A percentile compares a stretch with the other conserved stretches of the same genome.
Evolutionary conservation across 2,113 vertebrate species (phyloP).

Genomic region (Campylorhamphus procurvoides): DNA sequence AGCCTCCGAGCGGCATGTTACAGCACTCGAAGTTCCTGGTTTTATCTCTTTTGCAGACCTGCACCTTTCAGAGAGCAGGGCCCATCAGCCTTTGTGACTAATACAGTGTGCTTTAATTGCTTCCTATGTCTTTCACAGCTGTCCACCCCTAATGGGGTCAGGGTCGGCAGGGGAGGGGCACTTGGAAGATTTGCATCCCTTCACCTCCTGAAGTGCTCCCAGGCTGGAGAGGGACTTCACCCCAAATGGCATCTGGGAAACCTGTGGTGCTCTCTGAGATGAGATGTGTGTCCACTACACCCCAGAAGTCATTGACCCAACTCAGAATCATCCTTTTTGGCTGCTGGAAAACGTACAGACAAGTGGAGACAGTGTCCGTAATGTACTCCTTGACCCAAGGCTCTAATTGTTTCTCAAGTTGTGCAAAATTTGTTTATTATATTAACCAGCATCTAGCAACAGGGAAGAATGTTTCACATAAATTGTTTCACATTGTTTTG

Average conservation of each 20-base stretch:
- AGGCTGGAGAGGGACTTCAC: background rate
- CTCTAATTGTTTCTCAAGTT: background rate
- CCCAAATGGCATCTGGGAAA: background rate
- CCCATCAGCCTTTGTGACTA: conserved; percentile 55
- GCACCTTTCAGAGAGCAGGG: conserved; percentile 37
- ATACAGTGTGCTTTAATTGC: conserved; percentile 77
- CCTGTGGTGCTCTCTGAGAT: background rate
- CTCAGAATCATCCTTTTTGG: background rate
- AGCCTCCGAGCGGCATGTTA: background rate
- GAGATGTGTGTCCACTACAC: fast-evolving
- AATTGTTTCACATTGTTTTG: background rate
- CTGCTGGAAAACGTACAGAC: background rate
- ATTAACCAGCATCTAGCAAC: background rate
- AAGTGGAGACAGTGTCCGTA: background rate
- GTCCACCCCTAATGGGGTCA: conserved; percentile 56
- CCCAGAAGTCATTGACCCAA: background rate
- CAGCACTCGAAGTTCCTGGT: conserved; percentile 32
- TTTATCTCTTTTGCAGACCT: conserved; percentile 87
- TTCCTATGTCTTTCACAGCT: conserved; percentile 85
- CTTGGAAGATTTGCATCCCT: background rate
- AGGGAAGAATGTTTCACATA: background rate
- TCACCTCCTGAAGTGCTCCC: background rate
- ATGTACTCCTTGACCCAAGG: background rate
- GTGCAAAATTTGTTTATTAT: background rate
- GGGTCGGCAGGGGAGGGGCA: background rate